Evolutionary conservation across 2,113 vertebrate species (phyloP).

Genomic region (Tragulus kanchil): DNA sequence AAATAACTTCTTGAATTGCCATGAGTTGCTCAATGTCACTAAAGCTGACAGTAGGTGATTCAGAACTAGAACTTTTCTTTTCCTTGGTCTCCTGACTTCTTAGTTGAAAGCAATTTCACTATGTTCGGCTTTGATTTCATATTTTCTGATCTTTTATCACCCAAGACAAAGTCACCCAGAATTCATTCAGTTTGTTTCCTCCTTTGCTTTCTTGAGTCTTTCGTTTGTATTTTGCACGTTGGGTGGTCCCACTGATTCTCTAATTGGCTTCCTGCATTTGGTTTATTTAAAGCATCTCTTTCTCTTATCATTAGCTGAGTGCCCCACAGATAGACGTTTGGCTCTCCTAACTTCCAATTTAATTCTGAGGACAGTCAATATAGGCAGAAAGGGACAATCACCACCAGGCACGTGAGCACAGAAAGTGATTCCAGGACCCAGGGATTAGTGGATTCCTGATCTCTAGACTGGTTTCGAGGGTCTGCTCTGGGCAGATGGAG

Average conservation of each 20-base stretch:
- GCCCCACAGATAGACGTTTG: background rate
- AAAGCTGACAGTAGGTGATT: conserved; percentile 37
- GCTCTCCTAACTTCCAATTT: background rate
- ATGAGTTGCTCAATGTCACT: conserved; percentile 31
- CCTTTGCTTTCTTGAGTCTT: conserved; percentile 52
- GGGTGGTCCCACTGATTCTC: background rate
- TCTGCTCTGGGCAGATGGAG: background rate
- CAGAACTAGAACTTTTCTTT: conserved; percentile 49
- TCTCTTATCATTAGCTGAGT: conserved; percentile 42
- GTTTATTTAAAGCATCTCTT: conserved; percentile 61
- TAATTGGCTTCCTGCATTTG: conserved; percentile 58
- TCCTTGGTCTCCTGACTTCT: conserved; percentile 31
- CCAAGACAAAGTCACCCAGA: conserved; percentile 13
- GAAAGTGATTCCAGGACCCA: background rate
- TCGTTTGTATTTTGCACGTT: conserved; percentile 54
- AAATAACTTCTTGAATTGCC: conserved; percentile 14
- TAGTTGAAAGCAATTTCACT: conserved; percentile 51
- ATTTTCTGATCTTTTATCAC: conserved; percentile 55
- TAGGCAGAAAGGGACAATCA: conserved; percentile 17
- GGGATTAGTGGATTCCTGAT: background rate
- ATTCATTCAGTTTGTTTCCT: conserved; percentile 52
- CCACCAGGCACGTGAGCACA: background rate
- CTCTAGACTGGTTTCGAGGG: background rate
- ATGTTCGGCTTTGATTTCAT: conserved; percentile 34
- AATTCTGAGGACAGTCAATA: conserved; percentile 13